A percentile compares a stretch with the other conserved stretches of the same genome.
These are phyloP conservation scores for Callimorpha dominula DNA, from an alignment of 2,888 invertebrate genomes.

Conservation along the genomic window DNA sequence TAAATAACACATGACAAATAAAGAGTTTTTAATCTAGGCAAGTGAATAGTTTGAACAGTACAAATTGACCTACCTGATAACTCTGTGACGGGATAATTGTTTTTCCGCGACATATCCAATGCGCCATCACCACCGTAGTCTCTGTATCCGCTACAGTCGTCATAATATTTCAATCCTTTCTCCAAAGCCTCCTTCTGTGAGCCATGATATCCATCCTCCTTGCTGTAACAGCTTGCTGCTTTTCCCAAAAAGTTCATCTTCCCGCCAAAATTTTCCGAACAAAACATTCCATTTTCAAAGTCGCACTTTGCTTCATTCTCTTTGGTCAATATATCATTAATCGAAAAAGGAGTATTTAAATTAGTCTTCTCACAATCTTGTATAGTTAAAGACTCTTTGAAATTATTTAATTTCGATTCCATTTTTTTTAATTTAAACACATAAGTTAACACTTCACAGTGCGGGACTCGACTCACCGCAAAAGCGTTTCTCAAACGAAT, in stretches of 20 bases:
- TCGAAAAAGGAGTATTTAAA: slow-evolving; percentile 89
- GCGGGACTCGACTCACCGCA: slow-evolving; percentile 79
- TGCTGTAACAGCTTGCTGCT: slow-evolving; percentile 59
- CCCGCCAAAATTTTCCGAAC: slow-evolving; percentile 73
- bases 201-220: slow-evolving; percentile 62
- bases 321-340: slow-evolving; percentile 90
- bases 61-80: slow-evolving; percentile 68
- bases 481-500: slow-evolving; percentile 85
- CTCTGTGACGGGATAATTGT: slow-evolving; percentile 79
- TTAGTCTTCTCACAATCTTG: slow-evolving; percentile 80
- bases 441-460: slow-evolving; percentile 67
- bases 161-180: slow-evolving; percentile 78
- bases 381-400: slow-evolving; percentile 69
- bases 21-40: neutral
- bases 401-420: slow-evolving; percentile 79
- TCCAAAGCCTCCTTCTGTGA: slow-evolving; percentile 74
- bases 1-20: too few species aligned
- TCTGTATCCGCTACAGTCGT: slow-evolving; percentile 74
- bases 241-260: slow-evolving; percentile 74
- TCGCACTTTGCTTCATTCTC: slow-evolving; percentile 81
- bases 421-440: slow-evolving; percentile 67
- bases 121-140: slow-evolving; percentile 79
- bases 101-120: slow-evolving; percentile 84
- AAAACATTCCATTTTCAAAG: slow-evolving; percentile 78
- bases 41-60: neutral